Conservation (phyloP, 2,888 invertebrate genomes). For the Drosophila nr. fundita region DNA sequence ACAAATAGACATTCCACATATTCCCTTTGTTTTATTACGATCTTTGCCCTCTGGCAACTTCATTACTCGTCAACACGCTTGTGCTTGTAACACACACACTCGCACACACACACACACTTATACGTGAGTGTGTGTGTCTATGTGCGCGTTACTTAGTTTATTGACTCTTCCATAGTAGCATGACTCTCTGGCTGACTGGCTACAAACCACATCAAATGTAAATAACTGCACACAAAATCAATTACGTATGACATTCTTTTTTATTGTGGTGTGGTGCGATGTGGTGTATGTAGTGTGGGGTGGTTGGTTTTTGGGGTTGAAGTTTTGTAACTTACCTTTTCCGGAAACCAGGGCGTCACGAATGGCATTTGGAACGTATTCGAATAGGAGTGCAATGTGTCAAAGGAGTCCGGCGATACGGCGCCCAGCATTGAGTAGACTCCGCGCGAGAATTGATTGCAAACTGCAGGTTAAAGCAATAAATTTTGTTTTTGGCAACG, state of each 20-base stretch:
- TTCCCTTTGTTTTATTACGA: slow-evolving; percentile 62
- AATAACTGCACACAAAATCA: slow-evolving; percentile 69
- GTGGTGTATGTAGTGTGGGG: neutral
- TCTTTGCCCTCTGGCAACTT: slow-evolving; percentile 52
- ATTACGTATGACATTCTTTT: slow-evolving; percentile 62
- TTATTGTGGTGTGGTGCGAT: slow-evolving; percentile 8
- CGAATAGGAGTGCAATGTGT: slow-evolving; percentile 96
- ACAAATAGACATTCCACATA: slow-evolving; percentile 36
- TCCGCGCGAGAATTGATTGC: slow-evolving; percentile 95
- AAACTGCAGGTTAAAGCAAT: slow-evolving; percentile 88
- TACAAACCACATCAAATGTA: slow-evolving; percentile 72
- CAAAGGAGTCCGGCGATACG: slow-evolving; percentile 96
- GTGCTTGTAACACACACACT: neutral
- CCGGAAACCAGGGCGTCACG: slow-evolving; percentile 97
- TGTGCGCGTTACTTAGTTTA: slow-evolving; percentile 45
- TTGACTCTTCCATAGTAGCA: slow-evolving; percentile 45
- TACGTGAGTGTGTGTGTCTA: slow-evolving; percentile 1
- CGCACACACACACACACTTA: neutral
- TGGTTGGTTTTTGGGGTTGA: neutral
- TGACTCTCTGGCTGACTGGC: slow-evolving; percentile 32
- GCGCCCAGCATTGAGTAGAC: slow-evolving; percentile 96
- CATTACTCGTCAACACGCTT: slow-evolving; percentile 49
- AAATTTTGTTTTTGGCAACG: slow-evolving; percentile 54
- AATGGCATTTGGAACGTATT: slow-evolving; percentile 98
- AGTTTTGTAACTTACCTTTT: slow-evolving; percentile 88